A percentile compares a stretch with the other conserved stretches of the same genome.
Conservation (phyloP, 2,888 invertebrate genomes). For the Teleiodes luculella region DNA sequence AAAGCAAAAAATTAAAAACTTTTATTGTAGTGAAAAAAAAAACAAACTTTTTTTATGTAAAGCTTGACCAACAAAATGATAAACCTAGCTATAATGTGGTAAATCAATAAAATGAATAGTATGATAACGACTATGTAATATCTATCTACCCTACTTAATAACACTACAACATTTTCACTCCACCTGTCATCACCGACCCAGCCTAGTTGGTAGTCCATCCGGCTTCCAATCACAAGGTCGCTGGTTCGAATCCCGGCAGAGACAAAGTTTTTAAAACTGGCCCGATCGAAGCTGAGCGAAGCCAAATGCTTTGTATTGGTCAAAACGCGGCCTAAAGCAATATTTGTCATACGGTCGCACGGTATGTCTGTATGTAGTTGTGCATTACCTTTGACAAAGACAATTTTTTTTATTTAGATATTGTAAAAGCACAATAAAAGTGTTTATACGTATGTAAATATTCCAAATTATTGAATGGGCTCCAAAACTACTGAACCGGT, state of each 20-base stretch:
- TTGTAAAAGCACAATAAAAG: too few relatives aligned
- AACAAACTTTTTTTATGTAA: too few relatives aligned
- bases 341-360: constrained; percentile 5
- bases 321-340: background rate
- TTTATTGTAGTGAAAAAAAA: too few relatives aligned
- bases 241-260: constrained; percentile 11
- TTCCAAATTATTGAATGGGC: too few relatives aligned
- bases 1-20: too few relatives aligned
- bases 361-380: background rate
- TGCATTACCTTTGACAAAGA: constrained; percentile 4
- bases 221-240: background rate
- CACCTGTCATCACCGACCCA: background rate
- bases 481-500: too few relatives aligned
- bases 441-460: too few relatives aligned
- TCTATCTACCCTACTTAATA: too few relatives aligned
- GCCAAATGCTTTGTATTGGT: background rate
- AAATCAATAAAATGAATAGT: too few relatives aligned
- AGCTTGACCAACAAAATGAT: too few relatives aligned
- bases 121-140: too few relatives aligned
- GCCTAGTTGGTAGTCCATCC: background rate
- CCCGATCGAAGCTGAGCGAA: background rate
- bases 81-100: too few relatives aligned
- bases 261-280: background rate
- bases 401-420: background rate
- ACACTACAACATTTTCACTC: background rate